Conservation (phyloP, 2,797 vertebrate genomes). For the Buceros bicornis region DNA sequence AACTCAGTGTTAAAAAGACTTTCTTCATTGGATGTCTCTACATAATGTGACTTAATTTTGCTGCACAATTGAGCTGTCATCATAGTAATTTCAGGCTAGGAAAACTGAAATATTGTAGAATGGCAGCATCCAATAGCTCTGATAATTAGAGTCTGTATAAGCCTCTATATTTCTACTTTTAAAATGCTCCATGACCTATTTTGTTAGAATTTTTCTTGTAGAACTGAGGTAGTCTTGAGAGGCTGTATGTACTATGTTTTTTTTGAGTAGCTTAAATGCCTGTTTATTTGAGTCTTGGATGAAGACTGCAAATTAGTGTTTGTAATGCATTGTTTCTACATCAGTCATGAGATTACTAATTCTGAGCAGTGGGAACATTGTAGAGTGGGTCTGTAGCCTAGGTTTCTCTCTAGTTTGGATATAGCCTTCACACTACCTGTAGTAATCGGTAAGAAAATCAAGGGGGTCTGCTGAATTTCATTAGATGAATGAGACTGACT, state of each 20-base stretch:
- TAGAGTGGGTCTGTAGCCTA: neutral
- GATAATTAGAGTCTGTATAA: neutral
- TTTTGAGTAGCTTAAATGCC: neutral
- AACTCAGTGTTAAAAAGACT: neutral
- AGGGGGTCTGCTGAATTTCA: neutral
- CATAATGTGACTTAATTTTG: neutral
- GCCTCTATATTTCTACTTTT: neutral
- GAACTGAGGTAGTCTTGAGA: neutral
- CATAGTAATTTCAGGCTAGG: neutral
- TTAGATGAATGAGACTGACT: neutral
- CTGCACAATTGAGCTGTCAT: slow-evolving; percentile 7
- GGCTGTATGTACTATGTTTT: neutral
- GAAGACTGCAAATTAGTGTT: neutral
- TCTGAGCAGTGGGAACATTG: neutral
- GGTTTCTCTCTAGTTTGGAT: neutral
- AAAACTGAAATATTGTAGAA: neutral
- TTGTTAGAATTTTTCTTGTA: neutral
- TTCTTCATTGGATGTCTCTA: neutral
- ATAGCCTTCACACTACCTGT: neutral
- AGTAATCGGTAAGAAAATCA: neutral
- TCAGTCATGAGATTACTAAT: neutral
- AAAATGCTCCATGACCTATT: neutral
- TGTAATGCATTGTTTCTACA: neutral
- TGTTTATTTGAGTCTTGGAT: neutral
- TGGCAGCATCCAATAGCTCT: neutral